Evolutionary conservation across 2,113 vertebrate genomes (phyloP).

Genomic region (Colinus virginianus): DNA sequence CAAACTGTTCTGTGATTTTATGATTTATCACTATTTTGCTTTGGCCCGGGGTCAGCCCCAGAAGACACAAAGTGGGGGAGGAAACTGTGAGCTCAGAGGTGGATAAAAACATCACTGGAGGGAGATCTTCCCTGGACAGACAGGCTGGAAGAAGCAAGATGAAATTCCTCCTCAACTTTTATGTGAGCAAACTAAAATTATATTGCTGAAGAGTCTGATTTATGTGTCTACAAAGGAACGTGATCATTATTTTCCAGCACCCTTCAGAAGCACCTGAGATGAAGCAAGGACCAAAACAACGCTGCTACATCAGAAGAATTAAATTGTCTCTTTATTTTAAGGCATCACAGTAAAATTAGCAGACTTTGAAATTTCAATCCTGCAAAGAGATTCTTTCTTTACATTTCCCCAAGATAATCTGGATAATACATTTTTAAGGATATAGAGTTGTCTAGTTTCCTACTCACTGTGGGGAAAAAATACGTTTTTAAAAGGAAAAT

Average conservation of each 20-base stretch:
- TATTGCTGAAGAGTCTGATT: not conserved
- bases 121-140: not conserved
- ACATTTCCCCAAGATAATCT: constrained; percentile 43
- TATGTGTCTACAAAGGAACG: not conserved
- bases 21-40: not conserved
- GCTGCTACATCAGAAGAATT: not conserved
- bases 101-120: not conserved
- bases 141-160: not conserved
- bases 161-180: not conserved
- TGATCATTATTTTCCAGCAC: not conserved
- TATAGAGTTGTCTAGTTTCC: constrained; percentile 29
- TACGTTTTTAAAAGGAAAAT: constrained; percentile 55
- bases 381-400: constrained; percentile 41
- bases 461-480: not conserved
- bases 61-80: not conserved
- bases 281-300: not conserved
- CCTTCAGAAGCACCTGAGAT: constrained; percentile 17
- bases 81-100: not conserved
- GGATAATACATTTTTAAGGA: constrained; percentile 35
- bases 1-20: too few species aligned
- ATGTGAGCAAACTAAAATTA: not conserved
- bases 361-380: constrained; percentile 51
- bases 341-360: constrained; percentile 55
- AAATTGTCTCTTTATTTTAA: constrained; percentile 49
- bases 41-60: not conserved